These are phyloP conservation scores for Trichomycterus rosablanca DNA, from an alignment of 2,113 vertebrate genomes.

Conservation along the genomic window DNA sequence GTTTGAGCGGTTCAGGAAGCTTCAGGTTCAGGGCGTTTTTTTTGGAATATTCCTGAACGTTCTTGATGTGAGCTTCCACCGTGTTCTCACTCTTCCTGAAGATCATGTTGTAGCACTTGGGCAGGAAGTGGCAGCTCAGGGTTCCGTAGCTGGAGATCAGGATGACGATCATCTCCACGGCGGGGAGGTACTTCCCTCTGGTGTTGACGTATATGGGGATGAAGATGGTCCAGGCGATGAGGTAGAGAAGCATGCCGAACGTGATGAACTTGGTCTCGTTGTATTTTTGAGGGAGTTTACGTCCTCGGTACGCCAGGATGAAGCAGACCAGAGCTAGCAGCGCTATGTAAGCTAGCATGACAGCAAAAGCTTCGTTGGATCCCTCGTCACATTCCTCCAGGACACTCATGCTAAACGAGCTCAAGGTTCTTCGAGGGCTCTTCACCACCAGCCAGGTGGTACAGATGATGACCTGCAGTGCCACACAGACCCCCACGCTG, in stretches of 20 bases:
- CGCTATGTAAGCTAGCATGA: slow-evolving; percentile 78
- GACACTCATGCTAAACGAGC: slow-evolving; percentile 56
- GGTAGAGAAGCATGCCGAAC: slow-evolving; percentile 86
- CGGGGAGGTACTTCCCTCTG: slow-evolving; percentile 75
- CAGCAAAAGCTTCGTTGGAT: slow-evolving; percentile 71
- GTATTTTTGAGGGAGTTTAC: slow-evolving; percentile 83
- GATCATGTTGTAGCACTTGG: slow-evolving; percentile 83
- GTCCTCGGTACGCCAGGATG: slow-evolving; percentile 79
- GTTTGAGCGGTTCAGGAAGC: too few species aligned
- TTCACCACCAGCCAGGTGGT: slow-evolving; percentile 72
- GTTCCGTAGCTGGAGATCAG: slow-evolving; percentile 85
- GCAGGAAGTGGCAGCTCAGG: slow-evolving; percentile 80
- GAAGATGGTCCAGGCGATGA: slow-evolving; percentile 84
- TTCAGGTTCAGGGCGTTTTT: slow-evolving; percentile 42
- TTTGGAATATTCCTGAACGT: slow-evolving; percentile 73
- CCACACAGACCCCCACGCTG: slow-evolving; percentile 64
- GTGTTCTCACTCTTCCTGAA: slow-evolving; percentile 82
- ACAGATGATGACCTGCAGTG: slow-evolving; percentile 70
- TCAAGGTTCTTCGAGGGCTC: slow-evolving; percentile 60
- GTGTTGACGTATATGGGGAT: slow-evolving; percentile 79
- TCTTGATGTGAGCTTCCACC: slow-evolving; percentile 76
- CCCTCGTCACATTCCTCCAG: slow-evolving; percentile 78
- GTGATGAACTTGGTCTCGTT: slow-evolving; percentile 88
- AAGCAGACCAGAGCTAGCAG: slow-evolving; percentile 79
- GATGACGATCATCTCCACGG: slow-evolving; percentile 83